phyloP scores from a whole-genome alignment of 2,888 invertebrate genomes.

The Allygus modestus region DNA sequence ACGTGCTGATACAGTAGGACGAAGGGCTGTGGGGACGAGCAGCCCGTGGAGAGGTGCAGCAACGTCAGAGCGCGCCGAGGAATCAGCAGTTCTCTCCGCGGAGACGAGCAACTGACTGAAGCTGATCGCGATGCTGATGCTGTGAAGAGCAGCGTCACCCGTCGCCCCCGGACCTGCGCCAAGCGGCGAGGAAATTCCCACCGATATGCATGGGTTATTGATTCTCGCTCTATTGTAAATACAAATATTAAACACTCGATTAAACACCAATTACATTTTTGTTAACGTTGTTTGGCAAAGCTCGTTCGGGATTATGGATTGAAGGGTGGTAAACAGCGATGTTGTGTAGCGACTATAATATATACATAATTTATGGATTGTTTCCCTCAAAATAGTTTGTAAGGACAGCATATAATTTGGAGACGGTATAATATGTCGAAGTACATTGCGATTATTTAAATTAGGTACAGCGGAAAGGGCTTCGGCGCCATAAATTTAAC shows the following conservation, averaged over 20 bases:
- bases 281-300: not conserved
- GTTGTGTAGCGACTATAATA: not conserved
- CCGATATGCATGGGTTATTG: slow-evolving; percentile 55
- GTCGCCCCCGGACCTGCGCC: not conserved
- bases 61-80: not conserved
- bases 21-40: not conserved
- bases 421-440: too few relatives aligned
- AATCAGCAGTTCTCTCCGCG: not conserved
- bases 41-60: slow-evolving; percentile 9
- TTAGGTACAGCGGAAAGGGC: too few relatives aligned
- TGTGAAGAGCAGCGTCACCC: not conserved
- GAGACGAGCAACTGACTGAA: not conserved
- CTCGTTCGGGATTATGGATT: not conserved
- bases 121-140: not conserved
- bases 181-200: slow-evolving; percentile 36
- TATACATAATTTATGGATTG: not conserved
- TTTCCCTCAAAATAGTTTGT: slow-evolving; percentile 4
- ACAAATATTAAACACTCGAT: slow-evolving; percentile 44
- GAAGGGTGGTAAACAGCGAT: slow-evolving; percentile 14
- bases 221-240: slow-evolving; percentile 46
- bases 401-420: not conserved
- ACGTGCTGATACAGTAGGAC: not conserved
- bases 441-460: too few relatives aligned
- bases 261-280: slow-evolving; percentile 39
- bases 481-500: too few relatives aligned